Conservation (phyloP, 1,140 invertebrate species). For the Pogonomyrmex barbatus region DNA sequence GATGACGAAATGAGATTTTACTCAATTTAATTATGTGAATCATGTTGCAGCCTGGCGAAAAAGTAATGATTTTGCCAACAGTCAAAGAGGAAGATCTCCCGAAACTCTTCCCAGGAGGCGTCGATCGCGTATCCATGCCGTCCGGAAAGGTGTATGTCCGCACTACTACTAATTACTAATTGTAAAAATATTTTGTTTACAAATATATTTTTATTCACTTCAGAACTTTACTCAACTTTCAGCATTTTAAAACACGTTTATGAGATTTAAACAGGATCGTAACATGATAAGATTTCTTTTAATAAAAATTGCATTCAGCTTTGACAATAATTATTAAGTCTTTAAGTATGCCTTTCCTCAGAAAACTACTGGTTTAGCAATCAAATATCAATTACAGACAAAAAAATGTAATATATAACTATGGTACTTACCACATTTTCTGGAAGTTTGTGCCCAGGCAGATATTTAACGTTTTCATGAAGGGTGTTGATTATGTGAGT, state of each 20-base stretch:
- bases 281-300: background rate
- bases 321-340: background rate
- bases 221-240: background rate
- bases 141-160: constrained; percentile 93
- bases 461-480: constrained; percentile 93
- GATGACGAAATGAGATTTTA: background rate
- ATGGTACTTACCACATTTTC: constrained; percentile 86
- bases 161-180: constrained; percentile 90
- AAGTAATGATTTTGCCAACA: constrained; percentile 93
- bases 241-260: background rate
- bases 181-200: background rate
- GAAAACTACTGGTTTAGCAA: background rate
- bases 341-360: constrained; percentile 6
- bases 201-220: background rate
- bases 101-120: constrained; percentile 91
- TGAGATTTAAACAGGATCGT: background rate
- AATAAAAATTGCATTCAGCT: constrained; percentile 28
- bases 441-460: constrained; percentile 90
- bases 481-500: constrained; percentile 92
- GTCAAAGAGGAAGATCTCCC: constrained; percentile 90
- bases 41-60: constrained; percentile 89
- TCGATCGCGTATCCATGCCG: constrained; percentile 90
- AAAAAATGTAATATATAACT: constrained; percentile 1
- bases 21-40: constrained; percentile 30
- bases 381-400: background rate